Evolutionary conservation across 1,140 invertebrate species (phyloP), one percentile per base, ranked within the genome.

Genomic region (Conus ventricosus): DNA sequence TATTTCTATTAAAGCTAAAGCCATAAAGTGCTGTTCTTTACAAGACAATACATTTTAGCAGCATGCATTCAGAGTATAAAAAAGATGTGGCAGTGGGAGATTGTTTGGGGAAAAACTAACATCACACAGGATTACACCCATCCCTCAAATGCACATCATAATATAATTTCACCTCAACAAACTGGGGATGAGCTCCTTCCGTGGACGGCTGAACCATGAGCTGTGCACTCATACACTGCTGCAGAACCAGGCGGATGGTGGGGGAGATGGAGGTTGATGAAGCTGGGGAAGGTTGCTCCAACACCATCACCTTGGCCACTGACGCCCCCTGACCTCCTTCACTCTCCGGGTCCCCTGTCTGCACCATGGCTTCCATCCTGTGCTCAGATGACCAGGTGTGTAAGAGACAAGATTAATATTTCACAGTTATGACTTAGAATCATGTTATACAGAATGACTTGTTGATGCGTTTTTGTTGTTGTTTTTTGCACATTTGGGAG

Each of bases 171-270:
- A 92, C 93, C 89, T 93, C 91, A 39, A 93, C 92, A 91, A 90
- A 92, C 76, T 92, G 87, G 25, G 90, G 91, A 55, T 88, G 78
- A 76, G 71, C 85, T 51, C 87, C 88, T 57, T 92, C 91, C 15
- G 88, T 89, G 39, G 89, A 76, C 7, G 93, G 91, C 78, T 93
- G 90, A 57, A 92, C 90, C 88, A 92, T 91, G 10, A 94, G 88
- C 89, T 88, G 92, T 11, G 93, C 93, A 13, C 90, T 90, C 25
- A 93, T 83, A 86, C 93, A 94, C 83, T 94, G 93, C 76, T 93
- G 93, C 53, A 94, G 63, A 15, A 93, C 76, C 39, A 91, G 60
- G 55, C 91, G 87, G 4, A 89, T 88, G 84, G 88, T 90, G 7
- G 63, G 80, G 53, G 80, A 23, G 15, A 0, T 13, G 51, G 80